phyloP scores from a whole-genome alignment of 2,113 vertebrate genomes.

The Tenrec ecaudatus region DNA sequence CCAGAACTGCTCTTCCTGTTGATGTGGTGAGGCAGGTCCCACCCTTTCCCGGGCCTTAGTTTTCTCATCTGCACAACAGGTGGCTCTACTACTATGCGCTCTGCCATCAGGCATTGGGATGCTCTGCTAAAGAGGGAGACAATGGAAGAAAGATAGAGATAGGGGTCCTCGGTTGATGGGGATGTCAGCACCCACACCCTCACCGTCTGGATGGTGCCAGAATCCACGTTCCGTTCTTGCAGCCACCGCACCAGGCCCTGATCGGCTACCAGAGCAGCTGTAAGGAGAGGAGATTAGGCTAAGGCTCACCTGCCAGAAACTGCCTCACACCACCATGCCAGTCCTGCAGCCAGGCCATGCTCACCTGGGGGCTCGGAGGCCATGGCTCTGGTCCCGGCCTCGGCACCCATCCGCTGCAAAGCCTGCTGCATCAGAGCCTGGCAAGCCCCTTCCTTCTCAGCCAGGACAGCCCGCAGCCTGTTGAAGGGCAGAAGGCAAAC shows the following conservation, averaged over 20 bases:
- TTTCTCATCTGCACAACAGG: conserved; percentile 1
- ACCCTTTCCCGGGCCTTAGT: not conserved
- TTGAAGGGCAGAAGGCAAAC: not conserved
- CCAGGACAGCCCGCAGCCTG: conserved; percentile 91
- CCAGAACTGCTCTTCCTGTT: not conserved
- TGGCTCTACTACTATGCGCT: not conserved
- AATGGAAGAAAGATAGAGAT: not conserved
- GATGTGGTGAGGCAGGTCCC: not conserved
- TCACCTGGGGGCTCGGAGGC: conserved; percentile 50
- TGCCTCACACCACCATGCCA: not conserved
- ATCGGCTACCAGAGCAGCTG: conserved; percentile 61
- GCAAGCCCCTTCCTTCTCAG: conserved; percentile 90
- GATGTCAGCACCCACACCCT: not conserved
- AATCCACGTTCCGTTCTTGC: conserved; percentile 73
- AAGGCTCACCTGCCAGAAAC: not conserved
- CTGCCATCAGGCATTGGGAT: not conserved
- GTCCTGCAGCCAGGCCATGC: not conserved
- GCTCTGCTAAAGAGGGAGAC: not conserved
- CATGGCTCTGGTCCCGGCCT: not conserved
- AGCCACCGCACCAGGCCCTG: conserved; percentile 81
- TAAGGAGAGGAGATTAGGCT: conserved; percentile 31
- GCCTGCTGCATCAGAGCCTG: conserved; percentile 86
- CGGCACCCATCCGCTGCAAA: conserved; percentile 78
- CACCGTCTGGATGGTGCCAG: conserved; percentile 79
- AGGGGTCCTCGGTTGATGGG: not conserved